Evolutionary conservation across 1,140 invertebrate genomes (phyloP), one percentile per base, ranked within the genome.

Genomic region (Wiebesia pumilae): DNA sequence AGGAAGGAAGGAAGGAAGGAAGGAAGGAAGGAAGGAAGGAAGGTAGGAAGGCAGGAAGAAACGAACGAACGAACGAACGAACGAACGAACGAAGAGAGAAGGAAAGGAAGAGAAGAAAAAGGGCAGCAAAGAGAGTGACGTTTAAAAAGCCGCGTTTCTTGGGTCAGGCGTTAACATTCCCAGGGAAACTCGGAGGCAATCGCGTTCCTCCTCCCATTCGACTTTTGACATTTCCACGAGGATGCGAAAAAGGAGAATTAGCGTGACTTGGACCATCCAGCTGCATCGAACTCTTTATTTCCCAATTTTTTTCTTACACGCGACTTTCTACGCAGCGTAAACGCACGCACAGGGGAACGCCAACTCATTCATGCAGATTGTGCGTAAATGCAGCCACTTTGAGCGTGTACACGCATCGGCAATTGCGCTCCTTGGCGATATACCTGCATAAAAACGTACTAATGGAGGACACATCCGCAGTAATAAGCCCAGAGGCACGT

Each of bases 191-290:
- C 82, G 30, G 19, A 27, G 82, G 33, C 10, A 51, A 40, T 58
- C 75, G 73, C 81, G 62, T 71, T 65, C 35, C 62, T 87, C 69
- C 75, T 73, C 69, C 75, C 81, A 30, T 69, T 62, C 51, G 79
- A 81, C 84, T 81, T 86, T 77, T 86, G 88, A 87, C 86, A 83
- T 85, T 85, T 88, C 80, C 85, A 83, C 78, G 43, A 71, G 40
- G 73, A n/a, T 38, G 85, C 78, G 43, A 24, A 30, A 38, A 54
- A 2, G 58, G 43, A 62, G 71, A 38, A 33, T 54, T 7, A n/a
- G 24, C 47, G 30, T 19, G 21, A 21, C 19, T 75, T 43, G 4
- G 71, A 3, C 40, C 21, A 16, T 71, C 69, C 35, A 33, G 35
- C 27, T 6, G 3, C 21, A 51, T 16, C 40, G 27, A n/a, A 51